phyloP scores from a whole-genome alignment of 2,888 invertebrate species.

The Rhagophthalmus giganteus region DNA sequence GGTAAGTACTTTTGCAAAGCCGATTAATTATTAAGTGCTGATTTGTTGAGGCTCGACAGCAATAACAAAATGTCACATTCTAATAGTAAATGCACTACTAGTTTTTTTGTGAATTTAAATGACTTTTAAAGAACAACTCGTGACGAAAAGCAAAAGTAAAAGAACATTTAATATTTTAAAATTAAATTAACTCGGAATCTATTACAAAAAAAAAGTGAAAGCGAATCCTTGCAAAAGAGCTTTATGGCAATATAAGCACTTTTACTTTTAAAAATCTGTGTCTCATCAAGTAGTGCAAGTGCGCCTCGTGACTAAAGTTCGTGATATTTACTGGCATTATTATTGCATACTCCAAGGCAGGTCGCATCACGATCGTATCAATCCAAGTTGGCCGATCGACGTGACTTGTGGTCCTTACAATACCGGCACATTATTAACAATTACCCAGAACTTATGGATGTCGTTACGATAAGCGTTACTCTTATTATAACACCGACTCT shows the following conservation, averaged over 20 bases:
- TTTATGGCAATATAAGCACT: constrained; percentile 7
- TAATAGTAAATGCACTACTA: too few relatives aligned
- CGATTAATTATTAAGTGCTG: too few relatives aligned
- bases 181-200: too few relatives aligned
- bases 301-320: constrained; percentile 30
- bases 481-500: constrained; percentile 18
- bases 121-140: background rate
- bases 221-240: too few relatives aligned
- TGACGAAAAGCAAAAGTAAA: background rate
- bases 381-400: constrained; percentile 29
- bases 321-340: constrained; percentile 33
- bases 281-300: constrained; percentile 33
- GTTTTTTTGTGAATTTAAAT: too few relatives aligned
- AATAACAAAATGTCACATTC: too few relatives aligned
- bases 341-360: constrained; percentile 29
- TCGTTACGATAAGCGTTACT: constrained; percentile 25
- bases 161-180: too few relatives aligned
- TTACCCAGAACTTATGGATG: constrained; percentile 30
- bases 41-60: too few relatives aligned
- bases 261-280: constrained; percentile 20
- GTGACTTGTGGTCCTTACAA: constrained; percentile 32
- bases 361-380: constrained; percentile 34
- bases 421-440: constrained; percentile 33
- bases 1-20: too few relatives aligned
- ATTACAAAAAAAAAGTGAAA: too few relatives aligned